Base-by-base conservation (phyloP, 2,113 vertebrate genomes). In the Nyctereutes procyonoides region DNA sequence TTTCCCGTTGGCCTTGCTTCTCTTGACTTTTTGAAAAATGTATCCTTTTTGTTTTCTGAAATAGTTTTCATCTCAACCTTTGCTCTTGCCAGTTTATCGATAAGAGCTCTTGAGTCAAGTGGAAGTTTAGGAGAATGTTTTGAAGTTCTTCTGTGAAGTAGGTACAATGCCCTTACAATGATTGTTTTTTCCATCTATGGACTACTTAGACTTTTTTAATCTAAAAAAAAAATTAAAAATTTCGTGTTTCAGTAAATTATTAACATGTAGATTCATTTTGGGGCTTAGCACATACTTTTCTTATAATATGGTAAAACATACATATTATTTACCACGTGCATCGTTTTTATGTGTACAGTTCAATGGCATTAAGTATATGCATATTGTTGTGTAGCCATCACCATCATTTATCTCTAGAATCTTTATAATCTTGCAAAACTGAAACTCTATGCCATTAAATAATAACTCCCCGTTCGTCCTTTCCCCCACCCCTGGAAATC, bases 1-100 rank as follows among this genome's bases (percentile, higher is more conserved):
- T 97, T 97, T 89, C 92, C 91, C 11, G 65, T 71, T 94, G 96
- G 95, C 95, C 96, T 97, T 97, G 96, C 62, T 98, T 76, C 63
- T 91, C 79, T 95, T 96, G 97, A 94, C 91, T 90, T 86, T 98
- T 86, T 90, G 80, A 96, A 94, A 92, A 95, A 97, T 28, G 12
- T 62, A 38, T 85, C 43, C 62, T 93, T 96, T 96, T 96, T 94
- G 82, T 94, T 93, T 97, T 96, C 38, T 67, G 84, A 62, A 92
- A 94, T 48, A 26, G 4, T 90, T 95, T 96, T 93, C 91, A 97
- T 97, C 91, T 97, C 48, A 94, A 65, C 92, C 80, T 98, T 96
- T 92, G 83, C 14, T 84, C n/a, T 96, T 94, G 76, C 69, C 90
- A 96, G 65, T 69, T 96, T 93, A 83, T 92, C 85, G 74, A 84